phyloP scores from a whole-genome alignment of 2,888 invertebrate genomes.

The Sabellastarte sp. region DNA sequence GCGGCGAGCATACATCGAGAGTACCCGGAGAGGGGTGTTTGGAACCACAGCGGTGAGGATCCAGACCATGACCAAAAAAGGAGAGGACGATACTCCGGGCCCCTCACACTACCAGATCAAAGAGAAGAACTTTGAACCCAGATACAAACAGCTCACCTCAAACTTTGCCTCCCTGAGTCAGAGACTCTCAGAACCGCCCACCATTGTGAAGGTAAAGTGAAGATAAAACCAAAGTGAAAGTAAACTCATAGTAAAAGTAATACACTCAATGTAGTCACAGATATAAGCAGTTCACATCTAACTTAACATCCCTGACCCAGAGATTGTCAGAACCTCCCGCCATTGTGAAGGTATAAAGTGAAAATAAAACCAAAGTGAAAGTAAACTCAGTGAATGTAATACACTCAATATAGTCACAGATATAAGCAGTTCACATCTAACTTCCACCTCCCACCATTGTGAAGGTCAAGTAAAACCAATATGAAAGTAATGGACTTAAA shows the following conservation, averaged over 20 bases:
- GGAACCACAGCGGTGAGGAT: conserved; percentile 53
- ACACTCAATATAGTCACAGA: no score
- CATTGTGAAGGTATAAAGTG: conserved; percentile 24
- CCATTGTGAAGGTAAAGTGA: conserved; percentile 27
- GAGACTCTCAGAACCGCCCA: conserved; percentile 36
- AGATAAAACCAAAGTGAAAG: no score
- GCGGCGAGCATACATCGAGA: conserved; percentile 56
- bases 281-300: conserved; percentile 49
- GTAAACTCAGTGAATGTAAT: no score
- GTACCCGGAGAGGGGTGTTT: conserved; percentile 56
- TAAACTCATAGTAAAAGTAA: no score
- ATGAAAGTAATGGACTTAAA: no score
- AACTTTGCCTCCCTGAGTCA: conserved; percentile 54
- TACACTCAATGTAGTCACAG: no score
- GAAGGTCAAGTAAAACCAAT: no score
- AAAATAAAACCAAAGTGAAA: no score
- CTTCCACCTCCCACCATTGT: no score
- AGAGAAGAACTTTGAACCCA: conserved; percentile 42
- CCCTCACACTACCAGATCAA: conserved; percentile 54
- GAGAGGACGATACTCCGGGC: conserved; percentile 47
- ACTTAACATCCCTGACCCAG: conserved; percentile 52
- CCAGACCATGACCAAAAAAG: conserved; percentile 41
- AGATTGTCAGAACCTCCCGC: conserved; percentile 37
- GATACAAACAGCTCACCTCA: conserved; percentile 48
- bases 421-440: no score